Evolutionary conservation across 2,113 vertebrate species (phyloP).

Genomic region (Connochaetes taurinus): DNA sequence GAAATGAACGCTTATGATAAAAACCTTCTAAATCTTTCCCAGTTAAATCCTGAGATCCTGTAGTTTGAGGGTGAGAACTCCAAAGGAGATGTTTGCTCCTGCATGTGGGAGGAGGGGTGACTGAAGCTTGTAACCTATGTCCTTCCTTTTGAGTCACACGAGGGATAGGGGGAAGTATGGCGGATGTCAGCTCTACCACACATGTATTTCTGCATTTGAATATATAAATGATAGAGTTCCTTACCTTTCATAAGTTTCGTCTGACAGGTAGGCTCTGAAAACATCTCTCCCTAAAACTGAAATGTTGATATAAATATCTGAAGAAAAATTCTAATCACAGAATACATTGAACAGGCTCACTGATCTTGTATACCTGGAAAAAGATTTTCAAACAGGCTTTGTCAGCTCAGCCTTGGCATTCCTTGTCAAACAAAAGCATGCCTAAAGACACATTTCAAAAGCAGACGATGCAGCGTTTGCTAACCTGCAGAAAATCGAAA

Average conservation of each 20-base stretch:
- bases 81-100: constrained; percentile 63
- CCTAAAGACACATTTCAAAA: constrained; percentile 94
- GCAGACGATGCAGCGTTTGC: constrained; percentile 87
- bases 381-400: constrained; percentile 89
- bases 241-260: constrained; percentile 79
- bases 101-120: constrained; percentile 49
- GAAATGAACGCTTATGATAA: constrained; percentile 68
- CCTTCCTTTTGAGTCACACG: constrained; percentile 76
- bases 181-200: constrained; percentile 77
- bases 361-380: constrained; percentile 93
- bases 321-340: constrained; percentile 97
- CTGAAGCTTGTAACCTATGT: constrained; percentile 57
- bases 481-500: constrained; percentile 93
- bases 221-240: constrained; percentile 83
- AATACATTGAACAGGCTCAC: constrained; percentile 90
- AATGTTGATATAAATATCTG: constrained; percentile 97
- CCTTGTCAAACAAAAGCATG: constrained; percentile 93
- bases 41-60: constrained; percentile 27
- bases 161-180: constrained; percentile 9
- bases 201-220: constrained; percentile 82
- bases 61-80: constrained; percentile 60
- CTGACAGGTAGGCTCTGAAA: constrained; percentile 85
- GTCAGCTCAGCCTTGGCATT: constrained; percentile 89
- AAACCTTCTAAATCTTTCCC: constrained; percentile 5
- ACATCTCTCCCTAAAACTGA: constrained; percentile 88